Evolutionary conservation across 2,113 vertebrate species (phyloP), one percentile per base, ranked within the genome.

Genomic region (Cephalopterus ornatus): DNA sequence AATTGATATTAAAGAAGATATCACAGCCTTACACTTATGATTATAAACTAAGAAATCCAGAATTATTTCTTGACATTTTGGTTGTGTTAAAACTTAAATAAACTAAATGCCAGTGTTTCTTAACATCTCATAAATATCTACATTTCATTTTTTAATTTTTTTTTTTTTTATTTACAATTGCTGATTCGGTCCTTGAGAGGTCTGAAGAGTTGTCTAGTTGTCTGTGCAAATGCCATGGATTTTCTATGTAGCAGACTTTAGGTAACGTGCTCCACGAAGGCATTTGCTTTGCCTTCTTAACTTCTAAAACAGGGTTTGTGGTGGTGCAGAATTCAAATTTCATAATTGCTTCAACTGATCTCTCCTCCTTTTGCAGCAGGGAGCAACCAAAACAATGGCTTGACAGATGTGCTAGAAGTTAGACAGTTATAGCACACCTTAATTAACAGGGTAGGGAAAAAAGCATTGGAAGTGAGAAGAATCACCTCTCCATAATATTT

Each of bases 21-120:
- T 6, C 11, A 27, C 42, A 81, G 23, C 3, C 19, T 63, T 5
- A 74, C 12, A 13, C 1, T 55, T 67, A 37, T 0, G 1, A 70
- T 35, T 50, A 5, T 42, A 88, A 88, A 70, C 3, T 49, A 73
- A 53, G 46, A 62, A 62, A 80, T 74, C 6, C 19, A 37, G 9
- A 7, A 55, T 44, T 3, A 47, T 73, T 85, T 82, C 46, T 24
- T 67, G n/a, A 42, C 12, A 32, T 26, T 79, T 70, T 77, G 12
- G 6, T 20, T 63, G 6, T 24, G 15, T 58, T 85, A 27, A 67
- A 73, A 44, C 5, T 4, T 2, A 55, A 41, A 47, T 55, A 50
- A 50, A 27, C 23, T 42, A 50, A 68, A 52, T 78, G 85, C 19
- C 33, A 50, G 35, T 2, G 4, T 61, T 87, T 89, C 12, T 80